These are phyloP conservation scores for Meriones psammophilus DNA, from an alignment of 2,797 vertebrate species.

Conservation along the genomic window DNA sequence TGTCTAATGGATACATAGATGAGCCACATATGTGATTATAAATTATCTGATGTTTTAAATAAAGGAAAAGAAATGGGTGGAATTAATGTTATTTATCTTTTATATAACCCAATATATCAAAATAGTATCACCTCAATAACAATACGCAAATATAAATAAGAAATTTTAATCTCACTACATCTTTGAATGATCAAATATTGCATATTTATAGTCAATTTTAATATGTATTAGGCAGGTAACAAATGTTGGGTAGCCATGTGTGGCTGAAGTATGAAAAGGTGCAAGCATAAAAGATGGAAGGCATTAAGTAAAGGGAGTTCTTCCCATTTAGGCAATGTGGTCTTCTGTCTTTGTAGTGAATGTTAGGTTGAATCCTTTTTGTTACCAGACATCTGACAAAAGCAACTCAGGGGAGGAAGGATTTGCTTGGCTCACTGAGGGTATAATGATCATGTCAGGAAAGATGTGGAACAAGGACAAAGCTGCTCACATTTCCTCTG, in stretches of 20 bases:
- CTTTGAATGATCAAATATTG: neutral
- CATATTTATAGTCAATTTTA: neutral
- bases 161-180: neutral
- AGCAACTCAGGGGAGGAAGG: neutral
- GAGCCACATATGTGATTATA: neutral
- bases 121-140: slow-evolving; percentile 39
- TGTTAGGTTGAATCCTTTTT: neutral
- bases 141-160: neutral
- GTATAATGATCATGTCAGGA: too few relatives aligned
- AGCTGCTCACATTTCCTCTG: neutral
- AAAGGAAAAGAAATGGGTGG: neutral
- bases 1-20: neutral
- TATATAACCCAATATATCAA: neutral
- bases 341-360: neutral
- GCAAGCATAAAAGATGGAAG: neutral
- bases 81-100: slow-evolving; percentile 14
- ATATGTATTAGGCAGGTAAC: neutral
- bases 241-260: neutral
- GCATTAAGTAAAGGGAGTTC: neutral
- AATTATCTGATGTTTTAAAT: slow-evolving; percentile 17
- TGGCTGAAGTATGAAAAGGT: neutral
- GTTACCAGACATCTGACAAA: neutral
- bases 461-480: neutral
- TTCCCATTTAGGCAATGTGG: neutral
- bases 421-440: neutral